These are phyloP conservation scores for Neosilurus hyrtlii DNA, from an alignment of 2,797 vertebrate genomes.

Conservation along the genomic window DNA sequence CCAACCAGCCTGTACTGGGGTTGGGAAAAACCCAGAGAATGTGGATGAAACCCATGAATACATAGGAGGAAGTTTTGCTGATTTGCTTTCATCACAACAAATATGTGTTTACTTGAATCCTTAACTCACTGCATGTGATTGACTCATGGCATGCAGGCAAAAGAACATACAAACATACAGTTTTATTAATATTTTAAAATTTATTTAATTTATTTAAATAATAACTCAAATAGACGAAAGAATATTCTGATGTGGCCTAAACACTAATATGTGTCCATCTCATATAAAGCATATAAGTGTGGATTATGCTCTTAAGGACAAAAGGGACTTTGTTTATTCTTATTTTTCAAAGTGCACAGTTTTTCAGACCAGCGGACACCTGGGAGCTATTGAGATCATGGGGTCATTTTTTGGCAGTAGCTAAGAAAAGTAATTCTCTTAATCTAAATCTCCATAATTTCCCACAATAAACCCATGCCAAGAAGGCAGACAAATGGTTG, in stretches of 20 bases:
- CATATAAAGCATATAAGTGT: constrained; percentile 44
- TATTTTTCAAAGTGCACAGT: background rate
- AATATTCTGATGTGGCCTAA: constrained; percentile 45
- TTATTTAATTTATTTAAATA: constrained; percentile 35
- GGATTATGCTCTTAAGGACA: constrained; percentile 60
- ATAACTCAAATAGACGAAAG: constrained; percentile 42
- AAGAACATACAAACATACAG: constrained; percentile 14
- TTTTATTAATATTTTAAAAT: background rate
- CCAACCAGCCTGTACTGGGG: background rate
- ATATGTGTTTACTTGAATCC: background rate
- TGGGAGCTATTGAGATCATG: constrained; percentile 54
- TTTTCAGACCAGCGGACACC: constrained; percentile 49
- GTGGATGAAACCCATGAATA: background rate
- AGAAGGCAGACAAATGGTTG: constrained; percentile 15
- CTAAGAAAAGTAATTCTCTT: constrained; percentile 51
- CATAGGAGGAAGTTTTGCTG: background rate
- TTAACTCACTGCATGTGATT: constrained; percentile 1
- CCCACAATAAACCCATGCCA: constrained; percentile 3
- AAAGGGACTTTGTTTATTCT: constrained; percentile 60
- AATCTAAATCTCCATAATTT: constrained; percentile 49
- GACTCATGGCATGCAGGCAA: background rate
- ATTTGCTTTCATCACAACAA: background rate
- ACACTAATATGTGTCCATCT: constrained; percentile 45
- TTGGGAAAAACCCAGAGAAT: background rate
- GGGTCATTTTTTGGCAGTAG: constrained; percentile 55